Percentiles rank a stretch among this genome's conserved stretches.
Conservation (phyloP, 2,888 invertebrate species). For the Coremacera marginata region DNA sequence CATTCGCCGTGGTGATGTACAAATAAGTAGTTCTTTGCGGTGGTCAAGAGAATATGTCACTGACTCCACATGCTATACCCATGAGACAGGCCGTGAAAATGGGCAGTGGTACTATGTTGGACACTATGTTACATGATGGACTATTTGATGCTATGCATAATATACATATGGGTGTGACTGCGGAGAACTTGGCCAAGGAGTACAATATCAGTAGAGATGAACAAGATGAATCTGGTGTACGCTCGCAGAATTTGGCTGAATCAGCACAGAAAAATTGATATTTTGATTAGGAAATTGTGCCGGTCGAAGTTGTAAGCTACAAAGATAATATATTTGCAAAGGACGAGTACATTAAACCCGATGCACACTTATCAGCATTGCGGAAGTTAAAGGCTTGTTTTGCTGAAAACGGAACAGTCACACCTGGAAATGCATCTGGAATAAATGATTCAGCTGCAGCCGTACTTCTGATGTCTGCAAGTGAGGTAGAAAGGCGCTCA, state of each 20-base stretch:
- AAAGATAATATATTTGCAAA: constrained; percentile 70
- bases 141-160: constrained; percentile 81
- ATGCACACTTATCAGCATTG: constrained; percentile 74
- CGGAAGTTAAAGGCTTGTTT: constrained; percentile 77
- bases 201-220: no score
- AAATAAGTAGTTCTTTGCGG: constrained; percentile 81
- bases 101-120: constrained; percentile 75
- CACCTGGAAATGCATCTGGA: constrained; percentile 84
- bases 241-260: no score
- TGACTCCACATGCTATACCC: constrained; percentile 77
- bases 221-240: no score
- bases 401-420: constrained; percentile 77
- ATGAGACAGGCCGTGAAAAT: constrained; percentile 77
- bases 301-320: constrained; percentile 72
- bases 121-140: constrained; percentile 79
- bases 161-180: constrained; percentile 86
- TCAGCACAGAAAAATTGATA: constrained; percentile 74
- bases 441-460: no score
- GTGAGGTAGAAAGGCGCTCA: constrained; percentile 72
- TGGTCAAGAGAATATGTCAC: constrained; percentile 87
- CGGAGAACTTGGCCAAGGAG: no score
- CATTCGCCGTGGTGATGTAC: constrained; percentile 76
- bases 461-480: constrained; percentile 75
- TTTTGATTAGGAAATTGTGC: constrained; percentile 80
- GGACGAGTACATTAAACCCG: constrained; percentile 80